Evolutionary conservation across 2,888 invertebrate genomes (phyloP), one percentile per base, ranked within the genome.

Genomic region (Eristalinus aeneus): DNA sequence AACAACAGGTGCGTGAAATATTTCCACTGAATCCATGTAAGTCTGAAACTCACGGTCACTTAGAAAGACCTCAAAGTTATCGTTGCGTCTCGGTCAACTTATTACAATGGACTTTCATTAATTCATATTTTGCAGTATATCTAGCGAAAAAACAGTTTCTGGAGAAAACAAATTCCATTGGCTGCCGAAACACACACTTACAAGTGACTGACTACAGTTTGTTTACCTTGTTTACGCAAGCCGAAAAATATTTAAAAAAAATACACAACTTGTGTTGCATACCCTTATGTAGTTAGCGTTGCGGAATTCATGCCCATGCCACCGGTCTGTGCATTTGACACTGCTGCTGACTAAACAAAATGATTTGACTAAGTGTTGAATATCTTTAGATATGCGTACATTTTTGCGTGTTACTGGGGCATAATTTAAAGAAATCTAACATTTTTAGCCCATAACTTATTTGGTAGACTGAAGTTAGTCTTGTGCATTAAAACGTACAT

Each of bases 251-350:
- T 12, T 11, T 11, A 36, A 36, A 8, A n/a, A 4, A 39, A n/a
- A n/a, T 16, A 46, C n/a, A 16, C 8, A 89, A 79, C 84, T 77
- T 81, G 83, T 80, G n/a, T 46, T 75, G 60, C 87, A 83, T 79
- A 53, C 76, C 63, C 75, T 75, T 72, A 77, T 73, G 88, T 84
- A 79, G 84, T 73, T 79, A 88, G 88, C 89, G 89, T 90, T 90
- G 89, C 90, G 90, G 90, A 89, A 89, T 89, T 89, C 89, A 89
- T 89, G 90, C 90, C 89, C 82, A 89, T 85, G 89, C 90, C 88
- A 27, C 27, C 27, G 5, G 27, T 3, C 27, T 89, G 89, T 89
- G 89, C 89, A 90, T 89, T 90, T 89, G 90, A 89, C 89, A 89
- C 90, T 90, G 89, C 32, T 67, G 63, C 61, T 63, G 46, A 46